Conservation (phyloP, 2,797 vertebrate genomes). For the Enteromius anoplus region DNA sequence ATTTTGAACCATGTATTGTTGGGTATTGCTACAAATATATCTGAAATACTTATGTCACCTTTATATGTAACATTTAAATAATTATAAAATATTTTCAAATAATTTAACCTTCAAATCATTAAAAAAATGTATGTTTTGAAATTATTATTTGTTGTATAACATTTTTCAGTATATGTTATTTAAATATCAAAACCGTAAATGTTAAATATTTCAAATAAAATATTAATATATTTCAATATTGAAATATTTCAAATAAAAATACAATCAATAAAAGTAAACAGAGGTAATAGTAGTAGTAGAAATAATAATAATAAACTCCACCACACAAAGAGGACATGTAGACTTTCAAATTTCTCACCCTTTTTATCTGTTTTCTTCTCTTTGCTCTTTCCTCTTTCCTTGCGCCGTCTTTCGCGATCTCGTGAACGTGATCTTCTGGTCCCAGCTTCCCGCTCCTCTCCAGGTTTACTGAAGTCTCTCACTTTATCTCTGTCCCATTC, state of each 20-base stretch:
- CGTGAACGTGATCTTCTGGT: slow-evolving; percentile 80
- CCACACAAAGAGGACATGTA: neutral
- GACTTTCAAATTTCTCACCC: slow-evolving; percentile 71
- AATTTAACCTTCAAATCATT: neutral
- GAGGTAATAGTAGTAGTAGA: neutral
- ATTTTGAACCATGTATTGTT: neutral
- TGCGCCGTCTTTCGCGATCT: slow-evolving; percentile 82
- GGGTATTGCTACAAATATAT: neutral
- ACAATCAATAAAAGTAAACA: neutral
- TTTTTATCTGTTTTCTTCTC: slow-evolving; percentile 90
- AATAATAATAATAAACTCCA: neutral
- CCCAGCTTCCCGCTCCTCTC: slow-evolving; percentile 73
- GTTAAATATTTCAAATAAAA: too few relatives aligned
- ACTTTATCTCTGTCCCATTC: slow-evolving; percentile 94
- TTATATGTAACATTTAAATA: neutral
- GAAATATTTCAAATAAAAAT: neutral
- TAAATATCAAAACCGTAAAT: too few relatives aligned
- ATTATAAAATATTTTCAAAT: neutral
- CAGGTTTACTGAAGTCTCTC: slow-evolving; percentile 76
- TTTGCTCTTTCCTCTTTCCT: slow-evolving; percentile 88
- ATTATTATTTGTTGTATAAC: too few relatives aligned
- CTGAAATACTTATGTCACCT: neutral
- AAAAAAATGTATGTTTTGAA: neutral
- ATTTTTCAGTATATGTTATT: too few relatives aligned
- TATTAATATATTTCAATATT: too few relatives aligned